Conservation (phyloP, 2,113 vertebrate genomes). For the Cryptomyrus ogoouensis region DNA sequence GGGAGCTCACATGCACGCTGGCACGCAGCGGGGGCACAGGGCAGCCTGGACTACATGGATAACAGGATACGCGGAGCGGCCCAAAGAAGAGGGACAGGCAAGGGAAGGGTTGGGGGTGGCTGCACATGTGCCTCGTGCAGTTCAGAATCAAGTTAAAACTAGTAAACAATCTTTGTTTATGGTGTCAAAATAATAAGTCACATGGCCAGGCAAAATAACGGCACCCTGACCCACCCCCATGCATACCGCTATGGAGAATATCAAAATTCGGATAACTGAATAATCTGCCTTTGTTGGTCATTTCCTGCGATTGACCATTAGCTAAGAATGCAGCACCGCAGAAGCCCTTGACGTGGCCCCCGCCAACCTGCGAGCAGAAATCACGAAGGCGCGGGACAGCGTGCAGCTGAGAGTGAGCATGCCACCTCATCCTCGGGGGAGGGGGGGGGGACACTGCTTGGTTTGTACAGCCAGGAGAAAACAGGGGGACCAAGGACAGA, state of each 20-base stretch:
- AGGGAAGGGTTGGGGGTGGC: constrained; percentile 4
- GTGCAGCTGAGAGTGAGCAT: neutral
- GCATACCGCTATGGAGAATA: neutral
- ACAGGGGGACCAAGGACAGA: neutral
- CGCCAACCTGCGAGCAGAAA: constrained; percentile 20
- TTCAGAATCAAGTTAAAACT: neutral
- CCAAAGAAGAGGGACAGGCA: neutral
- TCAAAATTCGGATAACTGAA: neutral
- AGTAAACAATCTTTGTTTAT: constrained; percentile 19
- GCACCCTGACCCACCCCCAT: neutral
- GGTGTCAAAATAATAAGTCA: neutral
- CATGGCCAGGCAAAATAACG: neutral
- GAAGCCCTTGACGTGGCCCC: neutral
- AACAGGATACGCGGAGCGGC: constrained; percentile 4
- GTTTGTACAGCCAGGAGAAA: neutral
- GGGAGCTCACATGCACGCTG: constrained; percentile 3
- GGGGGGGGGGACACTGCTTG: constrained; percentile 11
- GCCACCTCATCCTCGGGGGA: neutral
- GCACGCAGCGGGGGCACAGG: neutral
- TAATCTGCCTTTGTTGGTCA: neutral
- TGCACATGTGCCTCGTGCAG: neutral
- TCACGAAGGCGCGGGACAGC: neutral
- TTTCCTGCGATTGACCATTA: neutral
- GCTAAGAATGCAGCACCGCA: neutral
- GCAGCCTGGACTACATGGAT: neutral